Evolutionary conservation across 1,140 invertebrate genomes (phyloP), one percentile per base, ranked within the genome.

Genomic region (Vanessa atalanta): DNA sequence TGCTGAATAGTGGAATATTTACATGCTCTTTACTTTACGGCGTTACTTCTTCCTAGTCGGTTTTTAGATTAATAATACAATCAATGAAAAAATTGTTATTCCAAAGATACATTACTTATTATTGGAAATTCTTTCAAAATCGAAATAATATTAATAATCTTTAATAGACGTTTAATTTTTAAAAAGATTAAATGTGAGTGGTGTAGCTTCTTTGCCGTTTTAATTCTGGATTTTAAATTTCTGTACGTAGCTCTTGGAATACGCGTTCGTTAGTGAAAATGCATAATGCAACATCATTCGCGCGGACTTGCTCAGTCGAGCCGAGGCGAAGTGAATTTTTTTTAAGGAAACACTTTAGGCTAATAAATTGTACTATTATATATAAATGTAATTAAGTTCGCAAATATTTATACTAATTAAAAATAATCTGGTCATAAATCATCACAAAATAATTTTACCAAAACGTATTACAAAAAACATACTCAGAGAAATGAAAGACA

Each of bases 261-360:
- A 83, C 78, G 81, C 80, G 83, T 85, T 88, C 86, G 86, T 88
- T 88, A 88, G 85, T 72, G 65, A 81, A 84, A 57, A 87, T 88
- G 86, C 85, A 88, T 87, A 83, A 88, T 88, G 83, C 85, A 88
- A 80, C 76, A 77, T 84, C 64, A 55, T 72, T 55, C 64, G 55
- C 51, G 26, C 47, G 47, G 71, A 61, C 64, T 55, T 47, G 53
- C 23, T 43, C 53, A 23, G 16, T 53, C 37, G 64, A 20, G 50
- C 50, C 37, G 37, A 43, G 37, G 37, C 7, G 16, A 15, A 31
- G 26, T 47, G 64, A 60, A 67, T 67, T 67, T 55, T 37, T 31
- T 67, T 67, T 37, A 55, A 67, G 13, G 55, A 67, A 67, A 67
- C 37, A 37, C 31, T 67, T 55, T 53, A 20, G n/a, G 26, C 50